A percentile compares a stretch with the other conserved stretches of the same genome.
Conservation (phyloP, 1,140 invertebrate species). For the Pogonognathellus flavescens region DNA sequence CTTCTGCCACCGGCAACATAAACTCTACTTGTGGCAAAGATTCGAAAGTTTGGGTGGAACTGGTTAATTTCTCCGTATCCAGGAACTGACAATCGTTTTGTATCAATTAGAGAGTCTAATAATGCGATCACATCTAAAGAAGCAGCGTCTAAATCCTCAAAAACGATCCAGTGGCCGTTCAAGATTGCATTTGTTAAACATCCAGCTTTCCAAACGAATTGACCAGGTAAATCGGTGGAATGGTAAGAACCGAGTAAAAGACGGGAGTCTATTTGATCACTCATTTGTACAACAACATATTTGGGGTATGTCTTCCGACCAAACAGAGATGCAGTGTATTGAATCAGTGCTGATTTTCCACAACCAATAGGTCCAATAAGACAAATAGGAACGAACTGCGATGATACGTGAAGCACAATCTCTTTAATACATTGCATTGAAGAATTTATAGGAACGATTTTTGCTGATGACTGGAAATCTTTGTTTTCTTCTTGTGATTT, state of each 20-base stretch:
- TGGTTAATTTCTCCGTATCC: conserved; percentile 86
- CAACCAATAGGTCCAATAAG: conserved; percentile 92
- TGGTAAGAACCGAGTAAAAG: conserved; percentile 93
- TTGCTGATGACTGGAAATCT: conserved; percentile 70
- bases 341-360: conserved; percentile 93
- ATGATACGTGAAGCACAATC: conserved; percentile 71
- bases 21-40: conserved; percentile 82
- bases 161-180: conserved; percentile 83
- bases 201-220: conserved; percentile 97
- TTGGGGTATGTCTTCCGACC: conserved; percentile 69
- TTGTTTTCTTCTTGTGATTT: neutral
- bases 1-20: neutral
- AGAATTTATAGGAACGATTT: conserved; percentile 67
- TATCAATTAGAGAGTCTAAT: conserved; percentile 87
- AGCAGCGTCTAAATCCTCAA: conserved; percentile 97
- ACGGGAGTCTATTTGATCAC: conserved; percentile 98
- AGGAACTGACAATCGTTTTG: conserved; percentile 84
- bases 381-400: conserved; percentile 83
- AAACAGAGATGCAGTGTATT: conserved; percentile 82
- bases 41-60: conserved; percentile 86
- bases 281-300: conserved; percentile 88
- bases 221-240: conserved; percentile 96
- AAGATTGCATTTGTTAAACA: conserved; percentile 80
- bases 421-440: conserved; percentile 58
- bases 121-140: conserved; percentile 92